phyloP scores from a whole-genome alignment of 1,140 invertebrate genomes.

The Dendroctonus valens region DNA sequence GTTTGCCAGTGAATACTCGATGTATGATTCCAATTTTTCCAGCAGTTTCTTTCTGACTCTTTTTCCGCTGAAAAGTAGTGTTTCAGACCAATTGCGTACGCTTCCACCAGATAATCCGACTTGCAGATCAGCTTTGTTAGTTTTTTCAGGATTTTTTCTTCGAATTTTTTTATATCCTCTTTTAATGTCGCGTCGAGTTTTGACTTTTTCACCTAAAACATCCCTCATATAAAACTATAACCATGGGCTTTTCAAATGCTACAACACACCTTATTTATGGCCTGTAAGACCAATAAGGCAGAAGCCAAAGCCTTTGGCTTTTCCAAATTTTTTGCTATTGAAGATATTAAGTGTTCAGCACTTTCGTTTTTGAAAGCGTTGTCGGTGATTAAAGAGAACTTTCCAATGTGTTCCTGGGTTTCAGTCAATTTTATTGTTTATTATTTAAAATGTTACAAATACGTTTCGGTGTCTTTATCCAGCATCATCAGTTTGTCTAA shows the following conservation, averaged over 20 bases:
- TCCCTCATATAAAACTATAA: background rate
- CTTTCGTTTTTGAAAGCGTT: slow-evolving; percentile 36
- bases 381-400: slow-evolving; percentile 31
- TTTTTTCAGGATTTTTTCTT: slow-evolving; percentile 24
- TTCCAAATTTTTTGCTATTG: slow-evolving; percentile 29
- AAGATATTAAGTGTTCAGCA: slow-evolving; percentile 28
- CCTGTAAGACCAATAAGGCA: slow-evolving; percentile 31
- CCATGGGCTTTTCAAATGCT: background rate
- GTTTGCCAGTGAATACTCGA: slow-evolving; percentile 28
- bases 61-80: slow-evolving; percentile 15
- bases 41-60: slow-evolving; percentile 8
- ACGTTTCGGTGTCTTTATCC: too few relatives aligned
- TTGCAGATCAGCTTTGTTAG: slow-evolving; percentile 21
- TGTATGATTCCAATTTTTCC: slow-evolving; percentile 25
- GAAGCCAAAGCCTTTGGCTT: slow-evolving; percentile 25
- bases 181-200: slow-evolving; percentile 30
- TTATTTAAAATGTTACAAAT: too few relatives aligned
- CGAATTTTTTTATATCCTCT: slow-evolving; percentile 16
- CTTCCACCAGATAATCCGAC: slow-evolving; percentile 22
- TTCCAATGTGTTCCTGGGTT: too few relatives aligned
- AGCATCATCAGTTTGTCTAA: too few relatives aligned
- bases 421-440: too few relatives aligned
- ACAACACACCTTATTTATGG: slow-evolving; percentile 29
- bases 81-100: slow-evolving; percentile 26
- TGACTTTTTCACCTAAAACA: slow-evolving; percentile 37